Evolutionary conservation across 2,797 vertebrate species (phyloP).

Genomic region (Taeniopygia guttata): DNA sequence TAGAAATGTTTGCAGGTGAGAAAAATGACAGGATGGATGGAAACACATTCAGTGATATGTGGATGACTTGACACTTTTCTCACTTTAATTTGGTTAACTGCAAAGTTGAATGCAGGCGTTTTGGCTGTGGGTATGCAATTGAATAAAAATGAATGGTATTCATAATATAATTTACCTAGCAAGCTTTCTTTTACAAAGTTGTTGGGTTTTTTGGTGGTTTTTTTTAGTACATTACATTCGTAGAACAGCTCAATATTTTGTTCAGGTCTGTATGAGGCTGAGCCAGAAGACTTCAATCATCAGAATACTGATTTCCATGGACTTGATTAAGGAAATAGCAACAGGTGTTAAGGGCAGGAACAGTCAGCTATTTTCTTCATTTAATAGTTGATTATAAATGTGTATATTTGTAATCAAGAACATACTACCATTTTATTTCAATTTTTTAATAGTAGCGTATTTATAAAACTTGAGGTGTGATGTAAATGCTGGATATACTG

Average conservation of each 20-base stretch:
- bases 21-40: neutral
- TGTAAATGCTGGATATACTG: neutral
- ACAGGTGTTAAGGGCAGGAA: neutral
- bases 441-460: neutral
- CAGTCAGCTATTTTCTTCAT: neutral
- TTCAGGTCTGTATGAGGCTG: neutral
- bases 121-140: neutral
- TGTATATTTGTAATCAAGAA: neutral
- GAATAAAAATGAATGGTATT: neutral
- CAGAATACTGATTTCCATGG: neutral
- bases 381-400: neutral
- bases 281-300: neutral
- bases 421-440: neutral
- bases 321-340: neutral
- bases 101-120: neutral
- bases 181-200: neutral
- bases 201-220: no score
- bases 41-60: neutral
- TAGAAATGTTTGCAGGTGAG: neutral
- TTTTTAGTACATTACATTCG: neutral
- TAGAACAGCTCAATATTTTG: neutral
- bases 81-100: neutral
- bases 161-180: neutral
- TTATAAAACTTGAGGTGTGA: neutral
- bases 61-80: neutral